These are phyloP conservation scores for Pomacea canaliculata DNA, from an alignment of 2,888 invertebrate species.

Conservation along the genomic window DNA sequence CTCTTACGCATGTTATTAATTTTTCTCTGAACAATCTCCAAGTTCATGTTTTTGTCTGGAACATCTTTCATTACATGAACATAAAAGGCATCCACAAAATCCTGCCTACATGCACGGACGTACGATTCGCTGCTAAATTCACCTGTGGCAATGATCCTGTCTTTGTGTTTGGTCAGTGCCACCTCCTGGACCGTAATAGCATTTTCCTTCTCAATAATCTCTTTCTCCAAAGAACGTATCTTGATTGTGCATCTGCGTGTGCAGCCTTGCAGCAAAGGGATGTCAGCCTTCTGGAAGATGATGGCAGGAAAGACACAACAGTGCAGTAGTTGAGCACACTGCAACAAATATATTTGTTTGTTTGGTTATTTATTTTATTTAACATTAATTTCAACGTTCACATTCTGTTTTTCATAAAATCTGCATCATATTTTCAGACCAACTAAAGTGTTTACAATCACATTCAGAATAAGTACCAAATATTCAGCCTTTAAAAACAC, in stretches of 20 bases:
- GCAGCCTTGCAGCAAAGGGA: conserved; percentile 37
- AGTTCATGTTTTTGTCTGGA: conserved; percentile 33
- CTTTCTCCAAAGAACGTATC: conserved; percentile 38
- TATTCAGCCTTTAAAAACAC: too few relatives aligned
- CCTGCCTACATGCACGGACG: conserved; percentile 39
- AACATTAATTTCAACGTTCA: too few relatives aligned
- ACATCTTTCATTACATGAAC: conserved; percentile 54
- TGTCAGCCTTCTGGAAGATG: conserved; percentile 44
- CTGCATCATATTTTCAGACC: too few relatives aligned
- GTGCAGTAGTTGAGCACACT: conserved; percentile 53
- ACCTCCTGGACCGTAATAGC: conserved; percentile 43
- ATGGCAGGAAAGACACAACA: conserved; percentile 58
- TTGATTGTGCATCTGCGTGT: conserved; percentile 35
- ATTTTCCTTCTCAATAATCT: conserved; percentile 45
- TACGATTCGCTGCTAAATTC: conserved; percentile 43
- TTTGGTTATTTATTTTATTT: background rate
- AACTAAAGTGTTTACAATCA: too few relatives aligned
- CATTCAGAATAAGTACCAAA: too few relatives aligned
- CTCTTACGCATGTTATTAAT: conserved; percentile 44
- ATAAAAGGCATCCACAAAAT: conserved; percentile 44
- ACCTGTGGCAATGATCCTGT: conserved; percentile 40
- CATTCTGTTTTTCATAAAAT: too few relatives aligned
- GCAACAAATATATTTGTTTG: background rate
- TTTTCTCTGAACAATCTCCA: conserved; percentile 43
- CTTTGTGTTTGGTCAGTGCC: conserved; percentile 43